These are phyloP conservation scores for Tursiops truncatus DNA, from an alignment of 2,113 vertebrate genomes.

Conservation along the genomic window DNA sequence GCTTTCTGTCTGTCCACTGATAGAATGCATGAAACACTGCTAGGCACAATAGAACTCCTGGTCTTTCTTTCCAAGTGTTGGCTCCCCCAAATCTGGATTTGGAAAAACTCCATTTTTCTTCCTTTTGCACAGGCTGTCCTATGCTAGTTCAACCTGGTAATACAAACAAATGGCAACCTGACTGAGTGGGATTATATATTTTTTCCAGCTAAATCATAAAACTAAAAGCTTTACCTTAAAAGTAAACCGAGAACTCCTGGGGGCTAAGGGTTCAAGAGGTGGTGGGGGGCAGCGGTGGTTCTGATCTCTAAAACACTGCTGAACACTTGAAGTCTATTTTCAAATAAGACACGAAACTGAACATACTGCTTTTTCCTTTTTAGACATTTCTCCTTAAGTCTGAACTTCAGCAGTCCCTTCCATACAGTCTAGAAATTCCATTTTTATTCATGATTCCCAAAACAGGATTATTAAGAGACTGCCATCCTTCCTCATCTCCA, in stretches of 20 bases:
- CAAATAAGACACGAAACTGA: slow-evolving; percentile 63
- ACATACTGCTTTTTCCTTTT: not conserved
- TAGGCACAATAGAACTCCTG: not conserved
- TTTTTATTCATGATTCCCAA: slow-evolving; percentile 40
- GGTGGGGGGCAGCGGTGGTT: not conserved
- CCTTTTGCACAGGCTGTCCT: slow-evolving; percentile 10
- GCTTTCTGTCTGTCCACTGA: not conserved
- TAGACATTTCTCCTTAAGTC: slow-evolving; percentile 24
- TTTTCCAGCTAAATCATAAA: slow-evolving; percentile 58
- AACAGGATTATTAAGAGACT: slow-evolving; percentile 16
- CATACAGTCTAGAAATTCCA: not conserved
- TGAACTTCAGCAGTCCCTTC: slow-evolving; percentile 11
- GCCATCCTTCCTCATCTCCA: not conserved
- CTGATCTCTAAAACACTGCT: slow-evolving; percentile 53
- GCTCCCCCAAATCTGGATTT: not conserved
- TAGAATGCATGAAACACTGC: not conserved
- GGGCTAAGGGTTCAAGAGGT: slow-evolving; percentile 48
- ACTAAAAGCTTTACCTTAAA: slow-evolving; percentile 54
- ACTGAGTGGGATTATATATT: slow-evolving; percentile 41
- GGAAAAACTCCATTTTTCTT: slow-evolving; percentile 23
- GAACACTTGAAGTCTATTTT: slow-evolving; percentile 69
- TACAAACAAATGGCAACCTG: slow-evolving; percentile 55
- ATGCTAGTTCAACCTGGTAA: slow-evolving; percentile 3
- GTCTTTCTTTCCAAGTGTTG: slow-evolving; percentile 1
- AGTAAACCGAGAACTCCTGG: not conserved